Conservation (phyloP, 30 jellyfish, hydroid and myxozoan genomes). For the Hydractinia symbiolongicarpus region DNA sequence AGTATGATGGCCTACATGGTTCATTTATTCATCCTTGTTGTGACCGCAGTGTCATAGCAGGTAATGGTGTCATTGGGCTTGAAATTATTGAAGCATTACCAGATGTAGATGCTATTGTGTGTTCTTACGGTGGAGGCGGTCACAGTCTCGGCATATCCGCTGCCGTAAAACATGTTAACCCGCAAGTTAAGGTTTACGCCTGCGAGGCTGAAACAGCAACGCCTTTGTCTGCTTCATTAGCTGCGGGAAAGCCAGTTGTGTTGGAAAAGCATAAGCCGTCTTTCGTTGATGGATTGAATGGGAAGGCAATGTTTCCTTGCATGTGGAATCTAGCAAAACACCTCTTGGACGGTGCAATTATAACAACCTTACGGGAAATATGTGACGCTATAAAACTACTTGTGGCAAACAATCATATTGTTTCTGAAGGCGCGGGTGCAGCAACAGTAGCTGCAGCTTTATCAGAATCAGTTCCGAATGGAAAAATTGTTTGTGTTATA, state of each 20-base stretch:
- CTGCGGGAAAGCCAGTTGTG: not conserved
- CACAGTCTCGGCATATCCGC: conserved; percentile 12
- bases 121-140: conserved; percentile 34
- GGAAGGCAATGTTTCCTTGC: conserved; percentile 21
- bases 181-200: conserved; percentile 4
- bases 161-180: conserved; percentile 15
- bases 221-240: not conserved
- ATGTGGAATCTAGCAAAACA: conserved; percentile 14
- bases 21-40: conserved; percentile 20
- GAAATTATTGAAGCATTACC: conserved; percentile 24
- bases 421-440: conserved; percentile 24
- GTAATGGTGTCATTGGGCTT: conserved; percentile 23
- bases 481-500: conserved; percentile 24
- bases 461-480: not conserved
- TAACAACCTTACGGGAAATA: not conserved
- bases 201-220: conserved; percentile 14
- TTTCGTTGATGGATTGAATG: conserved; percentile 16
- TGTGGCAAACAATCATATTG: not conserved
- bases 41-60: conserved; percentile 2
- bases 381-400: not conserved
- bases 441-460: conserved; percentile 20
- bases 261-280: not conserved
- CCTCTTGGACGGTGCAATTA: not conserved
- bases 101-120: conserved; percentile 8
- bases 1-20: not conserved